Evolutionary conservation across 2,797 vertebrate genomes (phyloP).

Genomic region (Neopelma chrysocephalum): DNA sequence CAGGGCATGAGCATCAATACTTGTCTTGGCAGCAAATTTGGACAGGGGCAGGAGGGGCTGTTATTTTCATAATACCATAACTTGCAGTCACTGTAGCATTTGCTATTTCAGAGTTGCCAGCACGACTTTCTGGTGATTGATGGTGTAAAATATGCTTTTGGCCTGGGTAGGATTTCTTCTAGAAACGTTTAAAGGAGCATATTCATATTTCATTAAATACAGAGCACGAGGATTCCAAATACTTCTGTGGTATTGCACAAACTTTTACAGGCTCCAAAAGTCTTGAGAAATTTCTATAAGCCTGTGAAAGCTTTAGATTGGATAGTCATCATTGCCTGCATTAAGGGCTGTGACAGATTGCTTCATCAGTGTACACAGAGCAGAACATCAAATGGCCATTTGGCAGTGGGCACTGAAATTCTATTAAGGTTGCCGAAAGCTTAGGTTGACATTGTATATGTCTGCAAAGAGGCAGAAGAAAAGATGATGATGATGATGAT

Average conservation of each 20-base stretch:
- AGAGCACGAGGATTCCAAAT: constrained; percentile 8
- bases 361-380: constrained; percentile 71
- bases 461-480: constrained; percentile 50
- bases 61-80: background rate
- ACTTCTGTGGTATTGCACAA: constrained; percentile 44
- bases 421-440: constrained; percentile 73
- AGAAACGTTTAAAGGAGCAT: constrained; percentile 40
- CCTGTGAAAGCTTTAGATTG: constrained; percentile 60
- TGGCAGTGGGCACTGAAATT: constrained; percentile 73
- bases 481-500: constrained; percentile 23
- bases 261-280: constrained; percentile 59
- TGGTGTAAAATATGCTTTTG: constrained; percentile 19
- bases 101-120: constrained; percentile 20
- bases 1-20: background rate
- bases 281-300: constrained; percentile 68
- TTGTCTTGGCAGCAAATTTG: background rate
- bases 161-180: background rate
- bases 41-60: background rate
- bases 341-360: constrained; percentile 68
- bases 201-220: constrained; percentile 57
- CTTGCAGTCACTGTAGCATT: background rate
- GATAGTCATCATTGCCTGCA: constrained; percentile 60
- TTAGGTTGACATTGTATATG: constrained; percentile 39
- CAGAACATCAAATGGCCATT: constrained; percentile 74
- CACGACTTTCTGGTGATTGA: constrained; percentile 28